These are phyloP conservation scores for Ophonus ardosiacus DNA, from an alignment of 2,888 invertebrate species.

Conservation along the genomic window DNA sequence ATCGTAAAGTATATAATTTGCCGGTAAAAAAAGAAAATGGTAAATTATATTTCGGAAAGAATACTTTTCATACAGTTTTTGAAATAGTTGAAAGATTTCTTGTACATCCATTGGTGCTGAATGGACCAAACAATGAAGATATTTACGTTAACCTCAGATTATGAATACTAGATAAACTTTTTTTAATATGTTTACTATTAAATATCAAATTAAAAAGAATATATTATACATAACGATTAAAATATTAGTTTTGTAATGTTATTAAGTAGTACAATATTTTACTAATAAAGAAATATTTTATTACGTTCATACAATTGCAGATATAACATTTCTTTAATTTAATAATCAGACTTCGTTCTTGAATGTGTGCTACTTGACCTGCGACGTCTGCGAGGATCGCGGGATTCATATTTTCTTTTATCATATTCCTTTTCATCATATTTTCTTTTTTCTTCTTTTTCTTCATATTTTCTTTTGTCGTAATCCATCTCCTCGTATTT, in stretches of 20 bases:
- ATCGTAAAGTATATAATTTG: slow-evolving; percentile 64
- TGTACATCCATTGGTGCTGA: slow-evolving; percentile 43
- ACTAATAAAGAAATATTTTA: slow-evolving; percentile 37
- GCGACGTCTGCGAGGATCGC: slow-evolving; percentile 3
- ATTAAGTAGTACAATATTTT: not conserved
- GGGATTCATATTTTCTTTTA: slow-evolving; percentile 19
- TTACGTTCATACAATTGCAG: slow-evolving; percentile 38
- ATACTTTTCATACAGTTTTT: slow-evolving; percentile 58
- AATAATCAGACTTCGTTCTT: slow-evolving; percentile 39
- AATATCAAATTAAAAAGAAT: too few species aligned
- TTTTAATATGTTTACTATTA: not conserved
- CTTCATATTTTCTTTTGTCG: slow-evolving; percentile 19
- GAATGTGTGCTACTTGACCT: slow-evolving; percentile 41
- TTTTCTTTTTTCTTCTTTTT: not conserved
- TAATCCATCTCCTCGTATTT: slow-evolving; percentile 5
- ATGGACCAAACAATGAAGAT: slow-evolving; percentile 45
- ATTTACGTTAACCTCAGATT: slow-evolving; percentile 16
- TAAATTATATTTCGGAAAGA: slow-evolving; percentile 51
- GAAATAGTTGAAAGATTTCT: slow-evolving; percentile 65
- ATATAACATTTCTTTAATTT: slow-evolving; percentile 14
- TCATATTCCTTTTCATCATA: not conserved
- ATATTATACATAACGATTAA: too few species aligned
- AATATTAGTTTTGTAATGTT: not conserved
- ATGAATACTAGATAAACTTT: not conserved
- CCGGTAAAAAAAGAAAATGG: slow-evolving; percentile 55